Evolutionary conservation across 2,888 invertebrate species (phyloP).

Genomic region (Trilocha varians): DNA sequence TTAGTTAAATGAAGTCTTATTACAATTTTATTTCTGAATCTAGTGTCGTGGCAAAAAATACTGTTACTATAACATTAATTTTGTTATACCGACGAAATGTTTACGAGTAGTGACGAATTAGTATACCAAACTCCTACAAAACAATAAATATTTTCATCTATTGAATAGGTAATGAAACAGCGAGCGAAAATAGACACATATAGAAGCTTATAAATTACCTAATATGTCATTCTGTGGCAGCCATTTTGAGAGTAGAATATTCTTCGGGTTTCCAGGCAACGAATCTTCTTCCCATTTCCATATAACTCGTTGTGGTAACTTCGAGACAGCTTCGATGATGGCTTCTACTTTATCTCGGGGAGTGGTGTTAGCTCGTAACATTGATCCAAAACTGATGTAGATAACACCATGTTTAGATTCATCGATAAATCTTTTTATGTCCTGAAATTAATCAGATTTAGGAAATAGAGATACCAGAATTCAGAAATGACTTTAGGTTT

Average conservation of each 20-base stretch:
- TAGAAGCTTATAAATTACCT: constrained; percentile 8
- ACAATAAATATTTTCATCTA: too few relatives aligned
- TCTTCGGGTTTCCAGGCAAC: constrained; percentile 70
- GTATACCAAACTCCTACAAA: too few relatives aligned
- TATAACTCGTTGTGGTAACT: constrained; percentile 77
- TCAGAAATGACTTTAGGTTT: too few relatives aligned
- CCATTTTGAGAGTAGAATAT: constrained; percentile 76
- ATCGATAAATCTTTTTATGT: constrained; percentile 76
- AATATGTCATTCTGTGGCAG: constrained; percentile 78
- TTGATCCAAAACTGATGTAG: constrained; percentile 84
- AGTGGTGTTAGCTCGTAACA: constrained; percentile 76
- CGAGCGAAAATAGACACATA: background rate
- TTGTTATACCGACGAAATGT: too few relatives aligned
- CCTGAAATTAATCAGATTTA: constrained; percentile 47
- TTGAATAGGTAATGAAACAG: too few relatives aligned
- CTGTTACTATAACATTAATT: too few relatives aligned
- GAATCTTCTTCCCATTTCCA: constrained; percentile 84
- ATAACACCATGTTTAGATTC: constrained; percentile 78
- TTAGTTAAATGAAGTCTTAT: too few relatives aligned
- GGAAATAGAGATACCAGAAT: too few relatives aligned
- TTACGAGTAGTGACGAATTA: too few relatives aligned
- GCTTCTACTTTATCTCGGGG: constrained; percentile 70
- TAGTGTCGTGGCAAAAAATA: too few relatives aligned
- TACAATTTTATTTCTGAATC: too few relatives aligned
- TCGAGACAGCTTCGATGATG: constrained; percentile 75